Conservation (phyloP, 1,140 invertebrate species). For the Metopolophium dirhodum region DNA sequence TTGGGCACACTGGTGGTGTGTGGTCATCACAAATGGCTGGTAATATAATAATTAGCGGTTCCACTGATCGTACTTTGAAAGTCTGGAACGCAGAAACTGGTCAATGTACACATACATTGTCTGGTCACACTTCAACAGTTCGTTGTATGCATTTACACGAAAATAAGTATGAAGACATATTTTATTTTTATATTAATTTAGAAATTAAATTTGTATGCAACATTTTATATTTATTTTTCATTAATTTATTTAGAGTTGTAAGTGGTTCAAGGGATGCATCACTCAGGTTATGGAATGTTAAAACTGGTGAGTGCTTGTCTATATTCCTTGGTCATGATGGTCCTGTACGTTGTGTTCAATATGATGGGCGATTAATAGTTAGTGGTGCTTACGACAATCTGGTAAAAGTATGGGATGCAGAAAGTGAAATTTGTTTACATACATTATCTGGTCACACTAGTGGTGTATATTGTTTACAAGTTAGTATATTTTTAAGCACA, state of each 20-base stretch:
- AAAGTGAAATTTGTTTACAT: conserved; percentile 92
- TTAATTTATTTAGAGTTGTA: conserved; percentile 76
- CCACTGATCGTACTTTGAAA: conserved; percentile 95
- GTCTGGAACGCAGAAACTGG: conserved; percentile 97
- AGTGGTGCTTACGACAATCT: conserved; percentile 98
- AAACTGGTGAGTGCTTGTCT: conserved; percentile 87
- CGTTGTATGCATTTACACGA: conserved; percentile 96
- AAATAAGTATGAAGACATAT: conserved; percentile 74
- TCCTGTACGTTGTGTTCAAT: conserved; percentile 98
- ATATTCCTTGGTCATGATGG: conserved; percentile 95
- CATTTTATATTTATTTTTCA: neutral
- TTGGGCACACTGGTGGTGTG: conserved; percentile 97
- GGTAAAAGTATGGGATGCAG: conserved; percentile 98
- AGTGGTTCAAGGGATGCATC: conserved; percentile 97
- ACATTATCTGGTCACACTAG: conserved; percentile 96
- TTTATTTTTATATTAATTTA: conserved; percentile 41
- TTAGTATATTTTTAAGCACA: conserved; percentile 63
- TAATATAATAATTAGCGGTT: conserved; percentile 92
- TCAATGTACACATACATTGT: conserved; percentile 88
- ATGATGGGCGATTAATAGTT: conserved; percentile 93
- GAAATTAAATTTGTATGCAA: neutral
- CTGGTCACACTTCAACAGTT: conserved; percentile 97
- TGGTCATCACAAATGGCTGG: conserved; percentile 98
- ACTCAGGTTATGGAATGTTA: conserved; percentile 93
- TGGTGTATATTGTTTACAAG: conserved; percentile 97